phyloP scores from a whole-genome alignment of 2,113 vertebrate species.

The Nyctibius bracteatus region DNA sequence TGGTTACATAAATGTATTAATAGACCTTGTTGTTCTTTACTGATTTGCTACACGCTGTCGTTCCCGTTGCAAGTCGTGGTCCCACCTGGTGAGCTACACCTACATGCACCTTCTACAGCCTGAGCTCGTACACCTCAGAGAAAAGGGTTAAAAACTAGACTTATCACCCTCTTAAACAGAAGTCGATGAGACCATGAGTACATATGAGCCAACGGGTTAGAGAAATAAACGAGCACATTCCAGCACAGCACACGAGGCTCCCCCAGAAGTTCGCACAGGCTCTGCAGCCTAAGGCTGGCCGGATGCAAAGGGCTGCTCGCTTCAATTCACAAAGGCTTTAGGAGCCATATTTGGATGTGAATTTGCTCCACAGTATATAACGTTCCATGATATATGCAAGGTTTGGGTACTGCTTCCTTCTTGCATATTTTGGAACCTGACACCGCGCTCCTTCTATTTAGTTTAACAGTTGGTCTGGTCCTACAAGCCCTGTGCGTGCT shows the following conservation, averaged over 20 bases:
- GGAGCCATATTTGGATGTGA: constrained; percentile 4
- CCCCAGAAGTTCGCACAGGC: background rate
- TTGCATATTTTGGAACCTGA: background rate
- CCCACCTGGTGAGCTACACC: background rate
- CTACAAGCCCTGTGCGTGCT: background rate
- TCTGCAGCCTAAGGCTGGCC: background rate
- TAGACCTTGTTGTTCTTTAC: background rate
- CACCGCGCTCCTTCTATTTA: background rate
- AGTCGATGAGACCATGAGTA: fast-evolving
- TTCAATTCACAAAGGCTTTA: background rate
- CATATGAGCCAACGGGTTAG: fast-evolving
- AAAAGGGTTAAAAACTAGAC: background rate
- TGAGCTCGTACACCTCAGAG: background rate
- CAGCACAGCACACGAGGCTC: fast-evolving
- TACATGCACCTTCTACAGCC: background rate
- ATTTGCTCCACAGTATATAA: background rate
- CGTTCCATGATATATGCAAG: background rate
- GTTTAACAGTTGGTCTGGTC: background rate
- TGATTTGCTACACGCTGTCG: fast-evolving
- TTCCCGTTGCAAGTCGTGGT: fast-evolving
- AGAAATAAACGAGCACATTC: background rate
- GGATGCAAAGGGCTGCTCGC: background rate
- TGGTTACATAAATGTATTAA: too few species aligned
- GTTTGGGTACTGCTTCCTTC: background rate
- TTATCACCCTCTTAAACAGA: background rate